Percentiles rank a stretch among this genome's conserved stretches.
These are phyloP conservation scores for Nycteola revayana DNA, from an alignment of 2,888 invertebrate species.

Conservation along the genomic window DNA sequence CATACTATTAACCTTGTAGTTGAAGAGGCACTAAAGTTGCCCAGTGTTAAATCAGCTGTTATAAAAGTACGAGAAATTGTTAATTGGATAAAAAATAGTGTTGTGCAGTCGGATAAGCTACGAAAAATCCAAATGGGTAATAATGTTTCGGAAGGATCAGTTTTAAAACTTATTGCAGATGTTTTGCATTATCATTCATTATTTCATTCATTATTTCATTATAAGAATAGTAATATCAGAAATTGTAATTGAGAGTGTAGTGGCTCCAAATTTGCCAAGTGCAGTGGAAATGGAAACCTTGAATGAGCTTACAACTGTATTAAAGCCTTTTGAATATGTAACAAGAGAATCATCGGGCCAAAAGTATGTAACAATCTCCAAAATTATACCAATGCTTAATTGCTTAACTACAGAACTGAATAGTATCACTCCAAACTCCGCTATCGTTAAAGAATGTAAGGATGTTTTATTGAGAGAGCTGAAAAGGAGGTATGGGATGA, in stretches of 20 bases:
- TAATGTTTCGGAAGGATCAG: slow-evolving; percentile 21
- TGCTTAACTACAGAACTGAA: slow-evolving; percentile 33
- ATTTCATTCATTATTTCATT: slow-evolving; percentile 25
- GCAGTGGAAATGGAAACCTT: slow-evolving; percentile 17
- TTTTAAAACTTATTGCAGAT: slow-evolving; percentile 27
- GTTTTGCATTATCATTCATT: no score
- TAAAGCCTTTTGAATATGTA: slow-evolving; percentile 30
- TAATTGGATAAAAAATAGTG: slow-evolving; percentile 25
- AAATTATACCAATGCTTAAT: slow-evolving; percentile 39
- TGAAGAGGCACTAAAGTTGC: slow-evolving; percentile 28
- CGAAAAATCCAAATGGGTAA: slow-evolving; percentile 27
- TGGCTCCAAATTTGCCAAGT: slow-evolving; percentile 28
- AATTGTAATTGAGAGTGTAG: slow-evolving; percentile 30
- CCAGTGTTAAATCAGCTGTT: slow-evolving; percentile 22
- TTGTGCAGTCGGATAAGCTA: slow-evolving; percentile 25
- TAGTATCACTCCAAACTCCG: slow-evolving; percentile 28
- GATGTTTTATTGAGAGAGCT: slow-evolving; percentile 28
- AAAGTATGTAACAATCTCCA: slow-evolving; percentile 32
- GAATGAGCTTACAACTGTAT: slow-evolving; percentile 21
- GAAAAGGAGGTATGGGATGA: slow-evolving; percentile 31
- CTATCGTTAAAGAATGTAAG: slow-evolving; percentile 28
- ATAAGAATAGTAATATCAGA: slow-evolving; percentile 24
- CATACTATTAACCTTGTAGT: slow-evolving; percentile 25
- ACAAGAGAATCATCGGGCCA: slow-evolving; percentile 35
- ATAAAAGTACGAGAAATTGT: slow-evolving; percentile 26